Base-by-base conservation (phyloP, 1,140 invertebrate species). In the Ephestia elutella region DNA sequence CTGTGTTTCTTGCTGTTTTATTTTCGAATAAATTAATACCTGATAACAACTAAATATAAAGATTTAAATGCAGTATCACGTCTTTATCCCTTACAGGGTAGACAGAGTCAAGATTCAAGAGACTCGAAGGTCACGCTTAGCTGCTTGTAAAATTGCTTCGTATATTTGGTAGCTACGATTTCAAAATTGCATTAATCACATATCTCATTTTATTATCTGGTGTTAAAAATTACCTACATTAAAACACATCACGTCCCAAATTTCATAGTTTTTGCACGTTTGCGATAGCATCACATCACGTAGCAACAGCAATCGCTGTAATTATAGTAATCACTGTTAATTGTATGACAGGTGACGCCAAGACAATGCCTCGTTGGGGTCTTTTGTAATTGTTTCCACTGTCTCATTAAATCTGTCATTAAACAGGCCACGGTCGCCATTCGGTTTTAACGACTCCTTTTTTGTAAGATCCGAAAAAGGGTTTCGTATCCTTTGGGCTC, bases 281-380 rank as follows among this genome's bases (percentile, higher is more conserved):
- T n/a, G 38, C 38, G 15, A 44, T 32, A 25, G 32, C 13, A 44
- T 44, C n/a, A n/a, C n/a, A n/a, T n/a, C 38, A 44, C 38, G 38
- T 44, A 44, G 13, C 38, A 4, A n/a, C n/a, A 15, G 5, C n/a
- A 44, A 44, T 44, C 15, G n/a, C 38, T 44, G 15, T 44, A 44
- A 44, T 44, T 44, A 44, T 15, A 44, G 38, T 44, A 44, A 44
- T 44, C 38, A 44, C 38, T 15, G 38, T 44, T 44, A 44, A 44
- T 44, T 44, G 38, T 44, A 44, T 17, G 38, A 44, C 38, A 44
- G 38, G 38, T 44, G 38, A 44, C 38, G 15, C 5, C 13, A 44
- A 44, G 38, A 44, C 38, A 44, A 44, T 44, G 38, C 38, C 38
- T 44, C 38, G 10, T 44, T 44, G 38, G 15, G 38, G 38, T 44